Percentiles rank a stretch among this genome's conserved stretches.
Conservation (phyloP, 2,113 vertebrate species). For the Salvelinus namaycush region DNA sequence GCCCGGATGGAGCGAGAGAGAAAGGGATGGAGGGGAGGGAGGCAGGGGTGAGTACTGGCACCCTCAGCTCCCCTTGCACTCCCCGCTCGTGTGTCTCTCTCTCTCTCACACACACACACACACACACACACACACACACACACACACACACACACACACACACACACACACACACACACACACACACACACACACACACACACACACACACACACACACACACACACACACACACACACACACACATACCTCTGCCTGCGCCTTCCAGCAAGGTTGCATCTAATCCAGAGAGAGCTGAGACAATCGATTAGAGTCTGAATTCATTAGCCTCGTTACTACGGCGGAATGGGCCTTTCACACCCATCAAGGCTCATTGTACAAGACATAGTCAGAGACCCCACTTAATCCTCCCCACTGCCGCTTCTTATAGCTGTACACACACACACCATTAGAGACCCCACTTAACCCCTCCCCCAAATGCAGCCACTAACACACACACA, state of each 20-base stretch:
- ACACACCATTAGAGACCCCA: slow-evolving; percentile 23
- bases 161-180: no score
- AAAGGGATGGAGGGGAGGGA: not conserved
- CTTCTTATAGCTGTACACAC: slow-evolving; percentile 42
- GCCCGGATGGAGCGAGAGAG: slow-evolving; percentile 25
- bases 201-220: no score
- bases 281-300: slow-evolving; percentile 93
- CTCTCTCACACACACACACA: no score
- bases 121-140: no score
- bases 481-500: slow-evolving; percentile 15
- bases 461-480: slow-evolving; percentile 40
- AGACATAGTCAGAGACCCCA: slow-evolving; percentile 72
- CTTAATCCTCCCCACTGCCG: slow-evolving; percentile 69
- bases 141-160: no score
- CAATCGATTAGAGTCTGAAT: slow-evolving; percentile 97
- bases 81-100: slow-evolving; percentile 43
- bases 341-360: slow-evolving; percentile 78
- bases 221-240: not conserved
- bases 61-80: slow-evolving; percentile 61
- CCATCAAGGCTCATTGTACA: slow-evolving; percentile 78
- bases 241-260: slow-evolving; percentile 60
- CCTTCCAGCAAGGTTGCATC: slow-evolving; percentile 93
- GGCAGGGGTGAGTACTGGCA: slow-evolving; percentile 77
- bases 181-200: no score
- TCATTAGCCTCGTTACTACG: slow-evolving; percentile 92